Evolutionary conservation across 37 sponge, comb jelly and placozoan species (phyloP).

Genomic region (Geodia barretti): DNA sequence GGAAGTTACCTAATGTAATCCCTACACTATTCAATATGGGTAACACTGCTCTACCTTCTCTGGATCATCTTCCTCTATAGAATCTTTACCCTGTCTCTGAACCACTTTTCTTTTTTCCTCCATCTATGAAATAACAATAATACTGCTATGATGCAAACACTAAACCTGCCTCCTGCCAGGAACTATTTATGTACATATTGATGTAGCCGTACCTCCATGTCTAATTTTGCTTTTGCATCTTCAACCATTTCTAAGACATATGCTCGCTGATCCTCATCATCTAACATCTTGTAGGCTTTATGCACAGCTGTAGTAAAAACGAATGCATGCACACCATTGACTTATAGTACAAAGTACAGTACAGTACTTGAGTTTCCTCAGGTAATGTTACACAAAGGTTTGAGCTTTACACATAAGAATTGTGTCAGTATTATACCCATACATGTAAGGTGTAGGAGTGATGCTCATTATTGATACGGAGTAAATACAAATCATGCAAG

Average conservation of each 20-base stretch:
- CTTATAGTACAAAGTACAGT: too few species aligned
- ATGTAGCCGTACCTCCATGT: conserved; percentile 23
- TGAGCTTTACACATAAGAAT: too few species aligned
- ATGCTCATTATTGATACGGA: too few species aligned
- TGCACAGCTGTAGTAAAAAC: conserved; percentile 62
- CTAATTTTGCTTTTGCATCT: conserved; percentile 65
- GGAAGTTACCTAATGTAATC: too few species aligned
- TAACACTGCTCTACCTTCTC: conserved; percentile 67
- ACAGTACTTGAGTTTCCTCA: too few species aligned
- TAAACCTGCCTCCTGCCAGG: too few species aligned
- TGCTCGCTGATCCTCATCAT: conserved; percentile 78
- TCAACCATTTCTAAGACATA: conserved; percentile 63
- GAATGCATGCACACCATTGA: background rate
- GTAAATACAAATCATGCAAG: too few species aligned
- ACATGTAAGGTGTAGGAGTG: too few species aligned
- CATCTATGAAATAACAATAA: conserved; percentile 44
- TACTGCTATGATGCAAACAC: too few species aligned
- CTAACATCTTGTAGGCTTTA: conserved; percentile 85
- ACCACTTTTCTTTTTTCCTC: conserved; percentile 83
- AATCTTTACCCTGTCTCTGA: conserved; percentile 68
- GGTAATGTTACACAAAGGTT: too few species aligned
- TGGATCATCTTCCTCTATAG: conserved; percentile 88
- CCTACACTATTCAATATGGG: background rate
- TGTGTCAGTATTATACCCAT: too few species aligned
- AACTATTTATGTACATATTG: too few species aligned